Percentiles rank a stretch among this genome's conserved stretches.
Conservation (phyloP, 2,888 invertebrate genomes). For the Tenthredo scrophulariae region DNA sequence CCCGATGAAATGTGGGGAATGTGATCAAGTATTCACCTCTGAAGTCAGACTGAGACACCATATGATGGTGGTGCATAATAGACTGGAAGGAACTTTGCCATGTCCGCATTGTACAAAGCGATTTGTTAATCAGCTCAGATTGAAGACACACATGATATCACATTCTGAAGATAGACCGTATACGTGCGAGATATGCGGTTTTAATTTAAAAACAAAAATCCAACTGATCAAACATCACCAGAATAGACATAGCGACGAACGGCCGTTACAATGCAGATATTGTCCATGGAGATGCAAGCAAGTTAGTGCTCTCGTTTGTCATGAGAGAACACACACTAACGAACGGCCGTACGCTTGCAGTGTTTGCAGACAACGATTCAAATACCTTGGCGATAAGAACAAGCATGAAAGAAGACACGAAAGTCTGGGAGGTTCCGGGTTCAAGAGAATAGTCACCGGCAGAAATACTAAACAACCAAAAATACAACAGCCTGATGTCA, state of each 20-base stretch:
- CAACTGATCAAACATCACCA: constrained; percentile 76
- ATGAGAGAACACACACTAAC: constrained; percentile 76
- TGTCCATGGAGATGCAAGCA: constrained; percentile 76
- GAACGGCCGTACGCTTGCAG: constrained; percentile 75
- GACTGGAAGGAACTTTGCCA: constrained; percentile 73
- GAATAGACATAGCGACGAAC: constrained; percentile 75
- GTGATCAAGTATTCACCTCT: constrained; percentile 72
- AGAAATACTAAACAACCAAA: constrained; percentile 67
- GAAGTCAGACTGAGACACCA: constrained; percentile 75
- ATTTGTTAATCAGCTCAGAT: constrained; percentile 74
- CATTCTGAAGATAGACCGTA: constrained; percentile 76
- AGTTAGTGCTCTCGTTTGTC: constrained; percentile 76
- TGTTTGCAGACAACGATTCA: constrained; percentile 75
- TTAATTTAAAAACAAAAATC: constrained; percentile 75
- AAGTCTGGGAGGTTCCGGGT: constrained; percentile 75
- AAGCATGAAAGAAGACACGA: constrained; percentile 76
- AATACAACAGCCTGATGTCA: constrained; percentile 57
- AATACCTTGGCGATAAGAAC: constrained; percentile 76
- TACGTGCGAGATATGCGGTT: constrained; percentile 74
- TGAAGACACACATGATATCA: constrained; percentile 76
- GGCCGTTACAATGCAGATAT: constrained; percentile 74
- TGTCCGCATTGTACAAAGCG: constrained; percentile 76
- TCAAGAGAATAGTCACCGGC: constrained; percentile 74
- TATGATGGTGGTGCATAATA: constrained; percentile 75
- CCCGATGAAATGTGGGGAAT: constrained; percentile 74